Conservation (phyloP, 1,140 invertebrate genomes). For the Pemphigus obesinymphae region DNA sequence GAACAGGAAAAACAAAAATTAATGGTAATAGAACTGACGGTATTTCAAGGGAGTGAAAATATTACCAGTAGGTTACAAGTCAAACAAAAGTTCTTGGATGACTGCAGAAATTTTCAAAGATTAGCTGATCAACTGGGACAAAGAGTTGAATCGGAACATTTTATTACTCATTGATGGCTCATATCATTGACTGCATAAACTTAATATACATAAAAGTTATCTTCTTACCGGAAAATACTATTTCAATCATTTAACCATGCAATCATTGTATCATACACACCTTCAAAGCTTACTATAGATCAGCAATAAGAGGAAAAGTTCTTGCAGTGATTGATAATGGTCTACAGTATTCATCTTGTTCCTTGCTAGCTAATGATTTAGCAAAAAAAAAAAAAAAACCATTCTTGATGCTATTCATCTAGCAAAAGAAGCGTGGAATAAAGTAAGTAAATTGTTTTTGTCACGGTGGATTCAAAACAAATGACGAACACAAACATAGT, state of each 20-base stretch:
- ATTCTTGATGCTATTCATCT: conserved; percentile 30
- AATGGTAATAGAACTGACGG: conserved; percentile 17
- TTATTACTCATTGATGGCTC: conserved; percentile 51
- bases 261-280: conserved; percentile 51
- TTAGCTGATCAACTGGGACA: conserved; percentile 16
- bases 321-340: background rate
- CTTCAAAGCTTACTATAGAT: conserved; percentile 33
- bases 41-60: conserved; percentile 40
- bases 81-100: no score
- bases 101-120: no score
- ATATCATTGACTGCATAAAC: conserved; percentile 45
- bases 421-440: conserved; percentile 23
- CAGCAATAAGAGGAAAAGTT: background rate
- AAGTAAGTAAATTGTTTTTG: conserved; percentile 12
- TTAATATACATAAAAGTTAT: no score
- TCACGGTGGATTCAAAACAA: background rate
- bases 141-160: background rate
- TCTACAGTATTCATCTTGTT: background rate
- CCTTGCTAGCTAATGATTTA: conserved; percentile 6
- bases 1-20: conserved; percentile 56
- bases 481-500: background rate
- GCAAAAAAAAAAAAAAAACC: conserved; percentile 46
- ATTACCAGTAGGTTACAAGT: no score
- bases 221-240: conserved; percentile 52
- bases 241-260: conserved; percentile 50